Evolutionary conservation across 2,888 invertebrate species (phyloP).

Genomic region (Tachina grossa): DNA sequence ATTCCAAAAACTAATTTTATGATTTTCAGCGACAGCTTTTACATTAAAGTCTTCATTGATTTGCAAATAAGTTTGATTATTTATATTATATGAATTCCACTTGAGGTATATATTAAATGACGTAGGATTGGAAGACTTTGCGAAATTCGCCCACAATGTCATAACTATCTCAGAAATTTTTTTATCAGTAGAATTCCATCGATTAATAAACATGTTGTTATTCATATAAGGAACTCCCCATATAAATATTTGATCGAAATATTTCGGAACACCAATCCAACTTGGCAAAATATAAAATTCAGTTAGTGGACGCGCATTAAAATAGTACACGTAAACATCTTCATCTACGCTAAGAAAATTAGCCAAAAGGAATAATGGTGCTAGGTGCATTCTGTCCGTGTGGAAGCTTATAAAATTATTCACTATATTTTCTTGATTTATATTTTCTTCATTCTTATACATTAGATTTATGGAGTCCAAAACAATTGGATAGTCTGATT

Average conservation of each 20-base stretch:
- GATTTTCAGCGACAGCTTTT: slow-evolving; percentile 89
- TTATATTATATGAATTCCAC: slow-evolving; percentile 88
- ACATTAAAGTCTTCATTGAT: slow-evolving; percentile 91
- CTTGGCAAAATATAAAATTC: slow-evolving; percentile 87
- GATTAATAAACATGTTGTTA: slow-evolving; percentile 84
- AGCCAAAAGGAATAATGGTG: slow-evolving; percentile 88
- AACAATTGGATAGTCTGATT: slow-evolving; percentile 86
- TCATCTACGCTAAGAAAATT: slow-evolving; percentile 85
- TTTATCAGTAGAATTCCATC: slow-evolving; percentile 91
- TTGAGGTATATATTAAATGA: slow-evolving; percentile 88
- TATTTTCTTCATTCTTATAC: slow-evolving; percentile 85
- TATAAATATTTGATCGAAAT: slow-evolving; percentile 91
- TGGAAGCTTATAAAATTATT: slow-evolving; percentile 88
- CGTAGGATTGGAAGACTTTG: slow-evolving; percentile 88
- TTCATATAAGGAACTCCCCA: slow-evolving; percentile 92
- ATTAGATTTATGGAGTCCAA: slow-evolving; percentile 90
- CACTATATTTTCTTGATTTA: slow-evolving; percentile 84
- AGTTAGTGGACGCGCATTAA: slow-evolving; percentile 89
- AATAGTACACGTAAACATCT: slow-evolving; percentile 88
- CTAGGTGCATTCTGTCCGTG: slow-evolving; percentile 89
- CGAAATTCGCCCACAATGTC: slow-evolving; percentile 91
- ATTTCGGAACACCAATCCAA: slow-evolving; percentile 92
- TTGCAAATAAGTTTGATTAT: slow-evolving; percentile 88
- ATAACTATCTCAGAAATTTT: slow-evolving; percentile 91
- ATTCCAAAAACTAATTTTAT: slow-evolving; percentile 92